Evolutionary conservation across 2,888 invertebrate species (phyloP).

Genomic region (Furcula furcula): DNA sequence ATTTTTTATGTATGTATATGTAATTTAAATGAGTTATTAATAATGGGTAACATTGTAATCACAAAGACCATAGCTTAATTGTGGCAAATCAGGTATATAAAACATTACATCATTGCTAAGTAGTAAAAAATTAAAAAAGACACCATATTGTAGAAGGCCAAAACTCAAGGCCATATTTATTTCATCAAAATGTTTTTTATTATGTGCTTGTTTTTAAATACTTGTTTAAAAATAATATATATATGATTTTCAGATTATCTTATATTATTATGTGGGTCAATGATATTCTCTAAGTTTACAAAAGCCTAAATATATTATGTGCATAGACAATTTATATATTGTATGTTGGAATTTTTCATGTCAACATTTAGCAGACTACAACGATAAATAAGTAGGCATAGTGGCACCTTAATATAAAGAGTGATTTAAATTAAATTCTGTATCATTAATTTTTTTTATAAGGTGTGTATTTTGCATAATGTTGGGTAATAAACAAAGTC

Average conservation of each 20-base stretch:
- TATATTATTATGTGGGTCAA: slow-evolving; percentile 13
- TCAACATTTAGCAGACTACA: background rate
- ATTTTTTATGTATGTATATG: too few species aligned
- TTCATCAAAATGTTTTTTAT: slow-evolving; percentile 4
- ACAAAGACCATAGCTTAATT: background rate
- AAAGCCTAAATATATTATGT: background rate
- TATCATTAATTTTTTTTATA: too few species aligned
- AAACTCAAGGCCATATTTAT: slow-evolving; percentile 21
- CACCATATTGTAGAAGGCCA: background rate
- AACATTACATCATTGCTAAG: slow-evolving; percentile 18
- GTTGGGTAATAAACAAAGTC: too few species aligned
- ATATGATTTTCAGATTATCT: background rate
- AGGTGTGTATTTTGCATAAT: too few species aligned
- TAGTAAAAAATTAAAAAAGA: slow-evolving; percentile 19
- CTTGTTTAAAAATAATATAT: background rate
- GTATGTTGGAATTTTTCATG: background rate
- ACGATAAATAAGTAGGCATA: too few species aligned
- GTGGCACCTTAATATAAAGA: too few species aligned
- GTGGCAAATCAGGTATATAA: background rate
- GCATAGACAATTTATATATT: background rate
- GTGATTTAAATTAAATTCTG: too few species aligned
- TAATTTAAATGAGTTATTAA: too few species aligned
- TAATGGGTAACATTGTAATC: background rate
- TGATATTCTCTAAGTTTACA: slow-evolving; percentile 1
- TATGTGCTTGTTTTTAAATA: slow-evolving; percentile 3